phyloP scores from a whole-genome alignment of 2,113 vertebrate genomes.

The Ancistrus triradiatus region DNA sequence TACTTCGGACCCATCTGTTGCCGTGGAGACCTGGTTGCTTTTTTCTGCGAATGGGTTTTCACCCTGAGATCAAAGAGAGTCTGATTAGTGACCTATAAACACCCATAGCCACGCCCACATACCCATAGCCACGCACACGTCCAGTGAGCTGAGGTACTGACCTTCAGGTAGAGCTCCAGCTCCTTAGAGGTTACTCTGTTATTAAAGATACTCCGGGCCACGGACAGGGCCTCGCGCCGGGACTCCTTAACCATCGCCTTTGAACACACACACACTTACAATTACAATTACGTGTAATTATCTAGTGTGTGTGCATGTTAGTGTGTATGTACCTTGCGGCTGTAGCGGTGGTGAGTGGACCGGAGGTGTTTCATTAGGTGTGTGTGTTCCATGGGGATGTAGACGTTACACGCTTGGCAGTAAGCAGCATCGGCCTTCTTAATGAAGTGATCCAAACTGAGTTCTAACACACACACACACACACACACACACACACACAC shows the following conservation, averaged over 20 bases:
- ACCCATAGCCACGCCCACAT: no score
- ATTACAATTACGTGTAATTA: no score
- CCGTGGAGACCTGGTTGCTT: conserved; percentile 59
- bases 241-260: conserved; percentile 94
- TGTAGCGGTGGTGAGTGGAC: conserved; percentile 83
- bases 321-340: conserved; percentile 73
- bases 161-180: conserved; percentile 85
- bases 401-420: conserved; percentile 85
- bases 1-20: conserved; percentile 55
- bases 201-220: conserved; percentile 87
- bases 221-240: conserved; percentile 80
- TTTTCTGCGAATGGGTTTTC: conserved; percentile 83
- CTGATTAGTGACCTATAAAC: neutral
- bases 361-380: conserved; percentile 87
- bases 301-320: conserved; percentile 2
- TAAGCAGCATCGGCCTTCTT: conserved; percentile 88
- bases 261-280: no score
- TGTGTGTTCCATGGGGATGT: conserved; percentile 85
- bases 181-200: conserved; percentile 87
- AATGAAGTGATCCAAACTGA: conserved; percentile 89
- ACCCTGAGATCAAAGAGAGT: conserved; percentile 61
- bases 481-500: conserved; percentile 4
- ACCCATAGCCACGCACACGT: no score
- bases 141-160: conserved; percentile 41
- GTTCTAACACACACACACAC: conserved; percentile 61